Conservation (phyloP, 2,888 invertebrate species). For the Andricus quercusramuli region DNA sequence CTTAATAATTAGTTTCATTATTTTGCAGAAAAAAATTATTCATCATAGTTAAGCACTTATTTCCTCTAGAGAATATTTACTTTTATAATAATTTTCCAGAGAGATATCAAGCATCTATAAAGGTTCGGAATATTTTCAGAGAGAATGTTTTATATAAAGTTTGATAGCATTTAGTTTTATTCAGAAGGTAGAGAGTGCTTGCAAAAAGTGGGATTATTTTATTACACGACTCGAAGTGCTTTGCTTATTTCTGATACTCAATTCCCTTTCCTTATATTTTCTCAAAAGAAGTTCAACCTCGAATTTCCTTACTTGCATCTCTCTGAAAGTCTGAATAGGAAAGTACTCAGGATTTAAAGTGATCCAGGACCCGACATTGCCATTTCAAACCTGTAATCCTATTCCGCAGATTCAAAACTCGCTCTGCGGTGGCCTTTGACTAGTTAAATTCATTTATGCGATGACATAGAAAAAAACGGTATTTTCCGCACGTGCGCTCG, state of each 20-base stretch:
- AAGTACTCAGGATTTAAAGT: conserved; percentile 13
- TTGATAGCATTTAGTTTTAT: not conserved
- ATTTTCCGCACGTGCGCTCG: conserved; percentile 53
- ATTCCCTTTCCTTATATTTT: not conserved
- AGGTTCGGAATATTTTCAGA: too few relatives aligned
- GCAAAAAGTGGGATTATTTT: not conserved
- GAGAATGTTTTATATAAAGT: too few relatives aligned
- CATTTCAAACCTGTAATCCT: conserved; percentile 35
- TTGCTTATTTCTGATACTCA: not conserved
- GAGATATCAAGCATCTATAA: too few relatives aligned
- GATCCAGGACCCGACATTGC: not conserved
- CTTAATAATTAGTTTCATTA: too few relatives aligned
- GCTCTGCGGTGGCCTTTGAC: not conserved
- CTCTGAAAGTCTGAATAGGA: not conserved
- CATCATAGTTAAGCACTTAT: too few relatives aligned
- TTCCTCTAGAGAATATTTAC: too few relatives aligned
- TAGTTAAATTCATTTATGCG: conserved; percentile 30
- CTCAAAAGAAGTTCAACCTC: not conserved
- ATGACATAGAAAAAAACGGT: conserved; percentile 43
- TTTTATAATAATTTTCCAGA: too few relatives aligned
- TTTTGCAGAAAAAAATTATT: too few relatives aligned
- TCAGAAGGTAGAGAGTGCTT: not conserved
- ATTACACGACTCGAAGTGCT: not conserved
- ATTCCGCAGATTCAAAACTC: conserved; percentile 41
- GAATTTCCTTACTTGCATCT: conserved; percentile 32